phyloP scores from a whole-genome alignment of 2,888 invertebrate species.

The Sinodicranocentrus sp. region DNA sequence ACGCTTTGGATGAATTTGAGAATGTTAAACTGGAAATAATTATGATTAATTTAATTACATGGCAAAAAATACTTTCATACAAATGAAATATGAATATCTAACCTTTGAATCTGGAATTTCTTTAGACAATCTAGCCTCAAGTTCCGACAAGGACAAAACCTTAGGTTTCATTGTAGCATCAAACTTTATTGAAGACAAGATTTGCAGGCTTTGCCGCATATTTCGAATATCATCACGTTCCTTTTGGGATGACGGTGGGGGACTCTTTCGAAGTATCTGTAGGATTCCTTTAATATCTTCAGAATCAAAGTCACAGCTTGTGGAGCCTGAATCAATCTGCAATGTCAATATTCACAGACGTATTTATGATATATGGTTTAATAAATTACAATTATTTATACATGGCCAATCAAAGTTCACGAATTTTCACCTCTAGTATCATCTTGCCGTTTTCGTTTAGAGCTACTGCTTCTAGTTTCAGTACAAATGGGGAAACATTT shows the following conservation, averaged over 20 bases:
- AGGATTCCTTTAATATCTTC: conserved; percentile 30
- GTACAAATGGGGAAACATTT: conserved; percentile 32
- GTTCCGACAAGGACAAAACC: background rate
- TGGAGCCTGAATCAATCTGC: conserved; percentile 36
- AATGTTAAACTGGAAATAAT: conserved; percentile 21
- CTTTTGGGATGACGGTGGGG: background rate
- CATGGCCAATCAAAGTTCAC: too few relatives aligned
- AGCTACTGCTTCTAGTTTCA: conserved; percentile 38
- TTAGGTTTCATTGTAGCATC: background rate
- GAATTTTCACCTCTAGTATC: conserved; percentile 38
- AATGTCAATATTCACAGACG: background rate
- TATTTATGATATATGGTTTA: too few relatives aligned
- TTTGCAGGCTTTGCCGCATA: conserved; percentile 32
- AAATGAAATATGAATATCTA: background rate
- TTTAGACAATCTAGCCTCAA: conserved; percentile 12
- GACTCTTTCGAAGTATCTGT: conserved; percentile 17
- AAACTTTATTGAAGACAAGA: background rate
- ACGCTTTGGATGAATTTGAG: conserved; percentile 3
- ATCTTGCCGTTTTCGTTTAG: background rate
- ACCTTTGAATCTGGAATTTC: conserved; percentile 23
- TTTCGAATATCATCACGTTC: conserved; percentile 9
- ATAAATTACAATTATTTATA: too few relatives aligned
- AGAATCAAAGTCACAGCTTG: background rate
- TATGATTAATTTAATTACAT: background rate
- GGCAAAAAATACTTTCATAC: background rate